Evolutionary conservation across 2,888 invertebrate species (phyloP), one percentile per base, ranked within the genome.

Genomic region (Yponomeuta plumbellus): DNA sequence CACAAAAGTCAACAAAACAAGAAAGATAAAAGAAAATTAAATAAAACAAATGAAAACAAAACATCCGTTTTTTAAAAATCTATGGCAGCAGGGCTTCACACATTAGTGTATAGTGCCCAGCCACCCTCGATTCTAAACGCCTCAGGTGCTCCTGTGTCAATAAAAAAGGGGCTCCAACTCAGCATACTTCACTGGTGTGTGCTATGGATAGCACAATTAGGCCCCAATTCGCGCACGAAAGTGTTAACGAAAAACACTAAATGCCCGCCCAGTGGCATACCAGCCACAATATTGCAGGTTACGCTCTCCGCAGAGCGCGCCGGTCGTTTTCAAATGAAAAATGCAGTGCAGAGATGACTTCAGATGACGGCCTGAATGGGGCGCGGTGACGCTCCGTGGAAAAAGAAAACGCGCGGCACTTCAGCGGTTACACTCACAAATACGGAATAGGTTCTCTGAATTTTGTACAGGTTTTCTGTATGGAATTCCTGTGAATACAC

Each of bases 231-330:
- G 8, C 34, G 34, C 34, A 34, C 34, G 34, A 13, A 17, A 56
- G 56, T 17, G 20, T 56, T 17, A n/a, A 56, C 17, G 13, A 58
- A 58, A 58, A 58, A 58, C 6, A 2, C n/a, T 20, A 21, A 22
- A 21, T 1, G 21, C 58, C 13, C 17, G 13, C 13, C 17, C 44
- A 52, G 13, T 52, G 44, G 3, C 13, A 52, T 4, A 17, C 17
- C 44, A 52, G 44, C 58, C 58, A 58, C 58, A 58, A 21, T 58
- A 58, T 58, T 58, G 58, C 22, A 58, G n/a, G 22, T 58, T 58
- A 6, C 58, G 58, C 58, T 58, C n/a, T 11, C 3, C 44, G 44
- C 17, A 1, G 44, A 52, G 44, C 44, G 34, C 44, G 3, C 13
- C 17, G 44, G 17, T 5, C 44, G 44, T 5, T 52, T 52, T 52